A percentile compares a stretch with the other conserved stretches of the same genome.
Conservation (phyloP, 2,888 invertebrate genomes). For the Sesia apiformis region DNA sequence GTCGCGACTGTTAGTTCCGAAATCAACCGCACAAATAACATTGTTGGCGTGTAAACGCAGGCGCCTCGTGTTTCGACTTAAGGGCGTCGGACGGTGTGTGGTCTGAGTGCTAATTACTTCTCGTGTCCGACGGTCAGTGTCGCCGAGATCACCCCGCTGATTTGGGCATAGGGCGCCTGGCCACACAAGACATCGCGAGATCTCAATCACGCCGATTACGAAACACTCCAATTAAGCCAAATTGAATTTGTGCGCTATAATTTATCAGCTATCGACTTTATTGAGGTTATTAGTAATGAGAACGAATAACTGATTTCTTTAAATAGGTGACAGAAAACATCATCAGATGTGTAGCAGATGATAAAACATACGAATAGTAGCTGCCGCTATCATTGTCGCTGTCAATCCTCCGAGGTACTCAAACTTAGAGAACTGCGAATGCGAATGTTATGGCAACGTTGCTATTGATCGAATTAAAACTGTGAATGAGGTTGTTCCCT, state of each 20-base stretch:
- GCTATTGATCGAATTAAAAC: too few species aligned
- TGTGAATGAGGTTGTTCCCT: too few species aligned
- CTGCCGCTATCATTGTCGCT: too few species aligned
- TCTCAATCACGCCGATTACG: constrained; percentile 41
- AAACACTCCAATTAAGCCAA: constrained; percentile 59
- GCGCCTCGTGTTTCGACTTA: constrained; percentile 27
- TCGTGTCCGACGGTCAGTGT: constrained; percentile 31
- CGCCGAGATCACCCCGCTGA: constrained; percentile 45
- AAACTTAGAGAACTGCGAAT: too few species aligned
- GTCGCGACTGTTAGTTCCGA: too few species aligned
- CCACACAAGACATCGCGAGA: constrained; percentile 30
- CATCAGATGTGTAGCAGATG: too few species aligned
- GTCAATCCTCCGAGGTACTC: too few species aligned
- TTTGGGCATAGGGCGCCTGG: constrained; percentile 34
- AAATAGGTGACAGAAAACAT: too few species aligned
- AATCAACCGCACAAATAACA: background rate
- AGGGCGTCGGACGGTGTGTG: constrained; percentile 36
- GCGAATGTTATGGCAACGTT: too few species aligned
- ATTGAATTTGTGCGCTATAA: constrained; percentile 46
- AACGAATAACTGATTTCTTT: background rate
- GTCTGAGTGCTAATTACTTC: constrained; percentile 48
- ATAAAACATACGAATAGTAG: too few species aligned
- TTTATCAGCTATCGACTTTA: constrained; percentile 40
- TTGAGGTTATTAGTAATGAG: constrained; percentile 39
- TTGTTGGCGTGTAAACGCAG: constrained; percentile 9